These are phyloP conservation scores for Hippopotamus amphibius DNA, from an alignment of 2,113 vertebrate species.

Conservation along the genomic window DNA sequence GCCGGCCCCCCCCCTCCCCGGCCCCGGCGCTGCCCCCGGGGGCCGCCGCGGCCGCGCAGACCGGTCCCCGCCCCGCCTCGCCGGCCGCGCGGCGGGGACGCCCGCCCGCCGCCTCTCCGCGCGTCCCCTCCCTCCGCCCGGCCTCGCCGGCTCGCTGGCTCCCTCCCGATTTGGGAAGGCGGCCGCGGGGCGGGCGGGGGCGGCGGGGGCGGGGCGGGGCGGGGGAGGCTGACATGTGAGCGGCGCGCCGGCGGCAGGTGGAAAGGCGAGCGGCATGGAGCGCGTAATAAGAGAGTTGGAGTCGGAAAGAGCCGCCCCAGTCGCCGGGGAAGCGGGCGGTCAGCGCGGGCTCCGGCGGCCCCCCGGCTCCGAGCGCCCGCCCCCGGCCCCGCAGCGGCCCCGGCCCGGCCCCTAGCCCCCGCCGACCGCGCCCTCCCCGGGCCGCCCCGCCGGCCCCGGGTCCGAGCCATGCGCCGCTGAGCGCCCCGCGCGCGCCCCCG, in stretches of 20 bases:
- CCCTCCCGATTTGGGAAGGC: constrained; percentile 82
- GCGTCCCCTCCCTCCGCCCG: constrained; percentile 40
- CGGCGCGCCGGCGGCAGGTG: constrained; percentile 82
- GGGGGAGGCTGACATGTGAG: constrained; percentile 80
- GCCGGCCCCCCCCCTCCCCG: background rate
- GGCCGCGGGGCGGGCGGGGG: constrained; percentile 71
- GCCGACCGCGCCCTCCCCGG: constrained; percentile 51
- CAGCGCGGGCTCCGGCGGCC: constrained; percentile 76
- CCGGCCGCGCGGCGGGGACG: background rate
- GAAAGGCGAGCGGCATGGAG: constrained; percentile 82
- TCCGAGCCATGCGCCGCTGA: constrained; percentile 74
- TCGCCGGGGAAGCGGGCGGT: constrained; percentile 73
- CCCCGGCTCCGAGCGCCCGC: constrained; percentile 73
- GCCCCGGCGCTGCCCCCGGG: background rate
- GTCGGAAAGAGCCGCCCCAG: constrained; percentile 69
- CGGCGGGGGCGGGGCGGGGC: constrained; percentile 63
- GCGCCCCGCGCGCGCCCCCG: constrained; percentile 16
- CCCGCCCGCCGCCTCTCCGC: background rate
- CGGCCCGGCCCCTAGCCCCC: constrained; percentile 62
- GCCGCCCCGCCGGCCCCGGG: constrained; percentile 51
- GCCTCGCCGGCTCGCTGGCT: constrained; percentile 16
- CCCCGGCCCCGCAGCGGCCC: constrained; percentile 61
- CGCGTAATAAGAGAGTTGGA: constrained; percentile 81
- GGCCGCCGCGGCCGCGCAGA: background rate
- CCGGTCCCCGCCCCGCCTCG: background rate